These are phyloP conservation scores for Pomacea canaliculata DNA, from an alignment of 2,888 invertebrate genomes.

Conservation along the genomic window DNA sequence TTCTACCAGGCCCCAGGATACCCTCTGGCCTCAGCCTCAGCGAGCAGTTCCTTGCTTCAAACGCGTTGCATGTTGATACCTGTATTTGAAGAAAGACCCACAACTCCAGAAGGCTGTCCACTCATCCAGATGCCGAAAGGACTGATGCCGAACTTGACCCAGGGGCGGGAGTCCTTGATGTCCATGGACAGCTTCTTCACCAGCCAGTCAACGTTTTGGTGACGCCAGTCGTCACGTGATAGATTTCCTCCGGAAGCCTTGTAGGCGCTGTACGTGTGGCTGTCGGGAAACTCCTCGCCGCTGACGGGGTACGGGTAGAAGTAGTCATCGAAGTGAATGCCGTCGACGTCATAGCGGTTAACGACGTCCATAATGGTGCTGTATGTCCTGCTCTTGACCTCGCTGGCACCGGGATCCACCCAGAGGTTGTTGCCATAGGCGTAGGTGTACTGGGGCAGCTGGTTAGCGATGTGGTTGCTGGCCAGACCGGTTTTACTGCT, in stretches of 20 bases:
- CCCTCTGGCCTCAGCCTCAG: too few species aligned
- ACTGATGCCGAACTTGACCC: constrained; percentile 60
- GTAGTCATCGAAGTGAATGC: constrained; percentile 66
- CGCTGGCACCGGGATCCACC: constrained; percentile 63
- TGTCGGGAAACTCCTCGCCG: constrained; percentile 50
- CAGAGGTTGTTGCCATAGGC: constrained; percentile 55
- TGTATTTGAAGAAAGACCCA: constrained; percentile 52
- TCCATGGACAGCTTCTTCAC: constrained; percentile 45
- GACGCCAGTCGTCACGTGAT: constrained; percentile 56
- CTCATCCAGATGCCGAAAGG: constrained; percentile 66
- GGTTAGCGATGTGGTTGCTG: constrained; percentile 56
- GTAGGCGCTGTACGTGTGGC: constrained; percentile 54
- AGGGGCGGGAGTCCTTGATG: constrained; percentile 44
- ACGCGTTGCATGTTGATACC: neutral
- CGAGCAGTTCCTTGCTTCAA: too few species aligned
- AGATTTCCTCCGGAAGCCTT: constrained; percentile 49
- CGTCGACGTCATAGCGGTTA: constrained; percentile 61
- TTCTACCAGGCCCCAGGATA: too few species aligned
- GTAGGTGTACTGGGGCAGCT: constrained; percentile 55
- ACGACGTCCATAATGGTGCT: constrained; percentile 58
- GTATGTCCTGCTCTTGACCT: constrained; percentile 49
- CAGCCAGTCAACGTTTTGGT: constrained; percentile 58
- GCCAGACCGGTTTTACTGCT: constrained; percentile 51
- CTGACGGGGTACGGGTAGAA: constrained; percentile 66
- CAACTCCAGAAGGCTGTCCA: constrained; percentile 53